Base-by-base conservation (phyloP, 2,888 invertebrate genomes). In the Gymnosoma rotundatum region DNA sequence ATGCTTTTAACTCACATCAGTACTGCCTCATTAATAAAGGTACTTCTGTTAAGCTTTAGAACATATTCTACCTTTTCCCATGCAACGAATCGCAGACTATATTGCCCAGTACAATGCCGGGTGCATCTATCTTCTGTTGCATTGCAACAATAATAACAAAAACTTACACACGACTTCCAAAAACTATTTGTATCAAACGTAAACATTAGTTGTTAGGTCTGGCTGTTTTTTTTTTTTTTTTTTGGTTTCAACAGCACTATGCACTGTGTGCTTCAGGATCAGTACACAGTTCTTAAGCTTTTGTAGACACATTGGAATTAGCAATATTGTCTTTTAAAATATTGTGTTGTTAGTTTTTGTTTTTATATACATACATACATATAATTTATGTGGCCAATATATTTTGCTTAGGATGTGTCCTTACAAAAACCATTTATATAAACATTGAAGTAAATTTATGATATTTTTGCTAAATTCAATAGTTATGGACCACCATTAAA, bases 311-410 rank as follows among this genome's bases (percentile, higher is more conserved):
- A 32, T 64, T 60, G 32, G 80, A 72, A 72, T 83, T 83, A 67
- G 60, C 76, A 72, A 61, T 66, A 72, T 79, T 79, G 72, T 83
- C 72, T 67, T 83, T 79, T 79, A 50, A 56, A 64, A 78, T 70
- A 70, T 78, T 52, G 72, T 76, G 61, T 75, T 76, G 36, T n/a
- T 12, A 42, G 21, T 8, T 76, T 67, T 61, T 54, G 54, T 75
- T 79, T 64, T 61, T 64, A 32, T 72, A 32, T n/a, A n/a, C n/a
- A n/a, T n/a, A n/a, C n/a, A n/a, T n/a, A n/a, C n/a, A n/a, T 16
- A 18, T 25, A 75, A 69, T 73, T 73, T 66, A 78, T 74, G 66
- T 78, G 32, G 38, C 54, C 54, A 74, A 61, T 80, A 79, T 67
- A 63, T 74, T 64, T 61, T 61, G 61, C 72, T 73, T 73, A 73